Evolutionary conservation across 2,797 vertebrate genomes (phyloP).

Genomic region (Myiothlypis chrysogaster): DNA sequence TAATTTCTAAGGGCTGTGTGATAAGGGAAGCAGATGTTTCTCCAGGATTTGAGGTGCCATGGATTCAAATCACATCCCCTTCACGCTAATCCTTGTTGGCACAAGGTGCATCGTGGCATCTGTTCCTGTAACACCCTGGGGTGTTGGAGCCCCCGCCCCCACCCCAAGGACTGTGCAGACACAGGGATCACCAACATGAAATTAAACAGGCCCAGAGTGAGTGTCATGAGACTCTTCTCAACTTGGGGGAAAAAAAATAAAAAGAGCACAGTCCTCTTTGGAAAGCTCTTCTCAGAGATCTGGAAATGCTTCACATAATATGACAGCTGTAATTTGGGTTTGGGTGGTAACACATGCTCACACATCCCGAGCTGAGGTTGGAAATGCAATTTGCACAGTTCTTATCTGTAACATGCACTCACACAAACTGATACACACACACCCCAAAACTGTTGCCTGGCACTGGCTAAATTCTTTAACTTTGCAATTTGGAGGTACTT

Average conservation of each 20-base stretch:
- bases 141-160: background rate
- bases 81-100: constrained; percentile 57
- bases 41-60: constrained; percentile 16
- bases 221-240: background rate
- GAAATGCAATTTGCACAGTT: background rate
- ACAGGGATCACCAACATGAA: background rate
- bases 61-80: constrained; percentile 55
- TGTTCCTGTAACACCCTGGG: constrained; percentile 23
- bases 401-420: background rate
- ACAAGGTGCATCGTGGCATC: constrained; percentile 42
- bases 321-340: background rate
- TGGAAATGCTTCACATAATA: background rate
- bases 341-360: background rate
- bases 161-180: background rate
- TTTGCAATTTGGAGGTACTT: background rate
- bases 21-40: constrained; percentile 50
- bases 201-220: background rate
- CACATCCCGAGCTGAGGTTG: background rate
- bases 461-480: fast-evolving
- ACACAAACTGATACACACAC: background rate
- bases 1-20: background rate
- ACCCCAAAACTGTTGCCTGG: background rate
- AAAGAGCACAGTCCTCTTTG: background rate
- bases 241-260: background rate
- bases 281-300: background rate